Evolutionary conservation across 2,797 vertebrate genomes (phyloP), one percentile per base, ranked within the genome.

Genomic region (Parotocinclus haroldoi): DNA sequence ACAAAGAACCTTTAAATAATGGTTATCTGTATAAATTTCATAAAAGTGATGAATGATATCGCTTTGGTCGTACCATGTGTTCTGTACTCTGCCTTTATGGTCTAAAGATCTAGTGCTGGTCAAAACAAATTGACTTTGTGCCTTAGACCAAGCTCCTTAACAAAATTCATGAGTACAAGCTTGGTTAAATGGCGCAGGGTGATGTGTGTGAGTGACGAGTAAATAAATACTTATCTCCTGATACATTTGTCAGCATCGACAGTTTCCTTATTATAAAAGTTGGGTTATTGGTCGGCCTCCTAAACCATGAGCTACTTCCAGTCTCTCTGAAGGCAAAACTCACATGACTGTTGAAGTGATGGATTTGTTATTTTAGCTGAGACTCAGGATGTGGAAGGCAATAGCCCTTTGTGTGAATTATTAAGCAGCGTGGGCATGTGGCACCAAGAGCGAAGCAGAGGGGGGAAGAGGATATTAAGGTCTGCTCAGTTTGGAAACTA

Each of bases 341-440:
- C 61, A 59, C 46, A 14, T 9, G 53, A 74, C 73, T 68, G 36
- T 74, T 55, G 66, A 44, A 7, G 39, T 80, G 36, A 78, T 71
- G 38, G 69, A 70, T 76, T 74, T 61, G 54, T 62, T 79, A 74
- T 81, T 84, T 77, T 58, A 75, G 56, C 10, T 13, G 58, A 46
- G 10, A 37, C 72, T 68, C 64, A 59, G 61, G 54, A 69, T 78
- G 74, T 74, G 72, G 66, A 78, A 73, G 58, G 71, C 75, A 76
- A 73, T 67, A 79, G 58, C 69, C 59, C 38, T 8, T 1, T 17
- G 68, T 38, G 65, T 80, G 77, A 82, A 63, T 76, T 81, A 79
- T 77, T 77, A 75, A 76, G n/a, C 54, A 81, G 74, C 27, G 67
- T 65, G 66, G 58, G 76, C 71, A 77, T 63, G 55, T 58, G 69